Evolutionary conservation across 2,113 vertebrate genomes (phyloP).

Genomic region (Cygnus atratus): DNA sequence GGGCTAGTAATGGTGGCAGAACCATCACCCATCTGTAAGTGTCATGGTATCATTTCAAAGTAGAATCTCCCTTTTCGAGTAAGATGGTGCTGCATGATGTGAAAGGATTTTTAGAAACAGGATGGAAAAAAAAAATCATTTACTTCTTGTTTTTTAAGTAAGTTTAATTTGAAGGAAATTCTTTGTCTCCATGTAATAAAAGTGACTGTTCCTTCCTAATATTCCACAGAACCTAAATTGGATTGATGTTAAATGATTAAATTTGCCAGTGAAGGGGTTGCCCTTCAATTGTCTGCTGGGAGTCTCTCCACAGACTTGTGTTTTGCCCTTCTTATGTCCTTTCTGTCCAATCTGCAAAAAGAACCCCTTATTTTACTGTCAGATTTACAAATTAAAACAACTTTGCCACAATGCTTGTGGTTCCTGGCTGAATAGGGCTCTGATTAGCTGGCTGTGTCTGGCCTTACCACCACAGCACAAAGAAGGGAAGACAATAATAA

Average conservation of each 20-base stretch:
- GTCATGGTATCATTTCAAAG: neutral
- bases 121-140: neutral
- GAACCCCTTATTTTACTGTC: neutral
- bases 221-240: neutral
- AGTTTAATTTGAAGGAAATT: neutral
- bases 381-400: slow-evolving; percentile 20
- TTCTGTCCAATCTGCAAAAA: neutral
- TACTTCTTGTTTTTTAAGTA: neutral
- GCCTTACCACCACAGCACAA: neutral
- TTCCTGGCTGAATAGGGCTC: neutral
- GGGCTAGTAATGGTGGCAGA: neutral
- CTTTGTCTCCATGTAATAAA: neutral
- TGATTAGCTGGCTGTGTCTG: neutral
- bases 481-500: neutral
- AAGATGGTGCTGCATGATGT: neutral
- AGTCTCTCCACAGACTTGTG: neutral
- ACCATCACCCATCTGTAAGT: neutral
- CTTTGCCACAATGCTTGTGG: neutral
- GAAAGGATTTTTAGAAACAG: neutral
- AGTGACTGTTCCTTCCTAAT: neutral
- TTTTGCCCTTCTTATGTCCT: slow-evolving; percentile 7
- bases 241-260: slow-evolving; percentile 12
- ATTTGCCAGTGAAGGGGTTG: neutral
- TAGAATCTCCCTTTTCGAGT: neutral
- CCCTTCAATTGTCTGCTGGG: neutral